These are phyloP conservation scores for Drosophila sulfurigaster DNA, from an alignment of 1,140 invertebrate species.

Conservation along the genomic window DNA sequence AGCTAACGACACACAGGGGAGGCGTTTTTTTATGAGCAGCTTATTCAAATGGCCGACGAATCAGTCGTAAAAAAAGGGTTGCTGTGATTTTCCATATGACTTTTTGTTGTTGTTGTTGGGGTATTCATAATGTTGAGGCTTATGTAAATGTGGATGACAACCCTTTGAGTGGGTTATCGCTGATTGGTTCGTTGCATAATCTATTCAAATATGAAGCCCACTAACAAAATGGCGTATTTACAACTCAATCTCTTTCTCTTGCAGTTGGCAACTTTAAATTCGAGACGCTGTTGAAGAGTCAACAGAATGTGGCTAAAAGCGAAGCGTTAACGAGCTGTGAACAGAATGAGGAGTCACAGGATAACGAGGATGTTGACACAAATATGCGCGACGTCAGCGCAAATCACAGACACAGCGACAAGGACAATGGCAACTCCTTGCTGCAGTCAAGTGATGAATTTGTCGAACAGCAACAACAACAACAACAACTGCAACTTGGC, in stretches of 20 bases:
- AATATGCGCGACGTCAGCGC: constrained; percentile 80
- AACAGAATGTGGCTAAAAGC: constrained; percentile 34
- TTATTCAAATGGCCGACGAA: constrained; percentile 70
- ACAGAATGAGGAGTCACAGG: neutral
- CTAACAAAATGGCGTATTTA: constrained; percentile 60
- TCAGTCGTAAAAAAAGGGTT: constrained; percentile 70
- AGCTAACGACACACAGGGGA: constrained; percentile 33
- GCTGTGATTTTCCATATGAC: constrained; percentile 57
- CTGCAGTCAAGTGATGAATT: constrained; percentile 71
- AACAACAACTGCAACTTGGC: constrained; percentile 40
- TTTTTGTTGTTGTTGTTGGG: neutral
- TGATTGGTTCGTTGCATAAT: constrained; percentile 51
- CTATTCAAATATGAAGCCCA: constrained; percentile 56
- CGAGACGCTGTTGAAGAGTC: constrained; percentile 19
- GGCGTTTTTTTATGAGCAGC: constrained; percentile 47
- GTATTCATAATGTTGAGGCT: constrained; percentile 48
- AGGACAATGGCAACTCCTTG: constrained; percentile 54
- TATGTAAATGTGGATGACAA: constrained; percentile 72
- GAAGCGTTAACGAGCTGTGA: constrained; percentile 55
- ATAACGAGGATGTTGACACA: constrained; percentile 72
- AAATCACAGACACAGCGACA: constrained; percentile 55
- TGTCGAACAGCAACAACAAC: constrained; percentile 60
- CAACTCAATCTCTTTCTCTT: constrained; percentile 6
- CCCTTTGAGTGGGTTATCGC: constrained; percentile 55
- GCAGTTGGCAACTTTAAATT: constrained; percentile 42